Evolutionary conservation across 2,797 vertebrate species (phyloP).

Genomic region (Bradypus variegatus): DNA sequence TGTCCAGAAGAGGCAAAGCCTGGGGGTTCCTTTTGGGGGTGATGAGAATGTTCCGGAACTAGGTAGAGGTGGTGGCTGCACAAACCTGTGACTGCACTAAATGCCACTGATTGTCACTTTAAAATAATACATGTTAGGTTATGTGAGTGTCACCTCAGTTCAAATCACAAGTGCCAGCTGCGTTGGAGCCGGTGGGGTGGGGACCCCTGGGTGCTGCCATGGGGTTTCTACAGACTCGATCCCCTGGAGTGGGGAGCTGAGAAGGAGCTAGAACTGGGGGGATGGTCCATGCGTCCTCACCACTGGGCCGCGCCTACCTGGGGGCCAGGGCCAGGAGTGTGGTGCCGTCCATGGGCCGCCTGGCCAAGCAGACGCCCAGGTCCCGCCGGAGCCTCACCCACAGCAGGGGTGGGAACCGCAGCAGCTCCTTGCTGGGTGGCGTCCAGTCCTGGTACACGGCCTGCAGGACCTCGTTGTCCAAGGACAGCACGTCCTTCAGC

Average conservation of each 20-base stretch:
- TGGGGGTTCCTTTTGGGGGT: not conserved
- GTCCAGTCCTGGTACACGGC: conserved; percentile 77
- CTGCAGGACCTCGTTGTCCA: conserved; percentile 81
- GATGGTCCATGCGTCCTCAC: fast-evolving
- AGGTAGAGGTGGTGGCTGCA: not conserved
- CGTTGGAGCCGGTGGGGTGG: fast-evolving
- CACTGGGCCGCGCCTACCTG: conserved; percentile 63
- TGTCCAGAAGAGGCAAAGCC: not conserved
- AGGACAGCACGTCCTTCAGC: conserved; percentile 81
- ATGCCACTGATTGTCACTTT: not conserved
- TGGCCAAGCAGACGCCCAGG: conserved; percentile 74
- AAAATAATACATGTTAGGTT: not conserved
- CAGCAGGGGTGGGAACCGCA: conserved; percentile 78
- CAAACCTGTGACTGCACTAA: not conserved
- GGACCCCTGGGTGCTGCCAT: not conserved
- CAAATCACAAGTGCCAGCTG: not conserved
- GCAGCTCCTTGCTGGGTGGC: conserved; percentile 74
- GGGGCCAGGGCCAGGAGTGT: conserved; percentile 70
- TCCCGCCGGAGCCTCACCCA: conserved; percentile 79
- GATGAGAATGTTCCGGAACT: not conserved
- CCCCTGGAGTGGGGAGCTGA: not conserved
- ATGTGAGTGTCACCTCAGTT: not conserved
- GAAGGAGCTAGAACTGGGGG: not conserved
- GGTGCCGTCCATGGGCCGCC: conserved; percentile 72
- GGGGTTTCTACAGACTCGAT: not conserved